Evolutionary conservation across 2,888 invertebrate genomes (phyloP).

Genomic region (Esperia sulphurella): DNA sequence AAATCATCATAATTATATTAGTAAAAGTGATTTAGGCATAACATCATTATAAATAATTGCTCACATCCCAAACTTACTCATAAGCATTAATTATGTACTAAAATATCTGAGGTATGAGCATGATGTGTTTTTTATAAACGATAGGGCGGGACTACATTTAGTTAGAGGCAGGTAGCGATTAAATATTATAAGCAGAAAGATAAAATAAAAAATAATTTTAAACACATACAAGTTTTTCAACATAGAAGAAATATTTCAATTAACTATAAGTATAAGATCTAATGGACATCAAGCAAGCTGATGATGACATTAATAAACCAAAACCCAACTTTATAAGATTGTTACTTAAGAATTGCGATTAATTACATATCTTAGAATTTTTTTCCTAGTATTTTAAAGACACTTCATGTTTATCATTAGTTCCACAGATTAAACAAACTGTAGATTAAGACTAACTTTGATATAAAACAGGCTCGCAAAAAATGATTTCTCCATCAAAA

Average conservation of each 20-base stretch:
- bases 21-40: constrained; percentile 8
- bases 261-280: no score
- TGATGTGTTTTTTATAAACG: constrained; percentile 6
- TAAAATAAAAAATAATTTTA: not conserved
- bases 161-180: constrained; percentile 13
- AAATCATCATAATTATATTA: constrained; percentile 4
- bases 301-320: no score
- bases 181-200: not conserved
- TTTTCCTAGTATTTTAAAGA: no score
- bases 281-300: no score
- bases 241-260: no score
- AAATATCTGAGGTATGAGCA: constrained; percentile 13
- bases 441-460: not conserved
- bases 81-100: constrained; percentile 20
- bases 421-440: not conserved
- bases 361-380: no score
- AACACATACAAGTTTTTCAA: not conserved
- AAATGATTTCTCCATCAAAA: constrained; percentile 16
- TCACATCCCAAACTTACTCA: constrained; percentile 20
- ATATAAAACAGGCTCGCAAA: constrained; percentile 18
- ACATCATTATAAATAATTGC: constrained; percentile 24
- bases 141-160: constrained; percentile 15
- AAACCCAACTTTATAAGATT: no score
- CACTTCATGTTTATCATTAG: no score
- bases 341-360: no score